phyloP scores from a whole-genome alignment of 1,140 invertebrate species.

The Ylistrum balloti region DNA sequence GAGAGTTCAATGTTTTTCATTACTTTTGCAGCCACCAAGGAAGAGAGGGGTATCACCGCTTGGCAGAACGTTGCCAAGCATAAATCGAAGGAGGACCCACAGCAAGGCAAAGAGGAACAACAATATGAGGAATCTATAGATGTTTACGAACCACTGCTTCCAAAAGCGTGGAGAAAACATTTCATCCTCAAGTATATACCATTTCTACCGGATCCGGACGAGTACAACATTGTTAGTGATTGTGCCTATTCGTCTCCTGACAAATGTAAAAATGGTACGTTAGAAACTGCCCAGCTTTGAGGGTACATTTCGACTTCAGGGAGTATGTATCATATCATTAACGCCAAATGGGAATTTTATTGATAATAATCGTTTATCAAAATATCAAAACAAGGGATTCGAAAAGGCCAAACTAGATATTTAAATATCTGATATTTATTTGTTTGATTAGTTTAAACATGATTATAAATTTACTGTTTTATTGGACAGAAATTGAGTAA shows the following conservation, averaged over 20 bases:
- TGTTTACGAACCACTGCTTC: slow-evolving; percentile 57
- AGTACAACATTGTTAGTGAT: slow-evolving; percentile 4
- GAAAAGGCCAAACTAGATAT: not conserved
- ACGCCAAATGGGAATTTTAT: not conserved
- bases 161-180: slow-evolving; percentile 45
- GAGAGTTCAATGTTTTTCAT: too few species aligned
- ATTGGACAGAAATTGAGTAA: too few species aligned
- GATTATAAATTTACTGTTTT: too few species aligned
- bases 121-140: slow-evolving; percentile 51
- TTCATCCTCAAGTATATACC: slow-evolving; percentile 61
- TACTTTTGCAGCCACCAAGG: slow-evolving; percentile 52
- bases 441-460: not conserved
- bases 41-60: slow-evolving; percentile 61
- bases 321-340: not conserved
- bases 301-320: not conserved
- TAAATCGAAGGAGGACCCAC: not conserved
- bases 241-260: not conserved
- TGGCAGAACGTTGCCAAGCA: slow-evolving; percentile 44
- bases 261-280: not conserved
- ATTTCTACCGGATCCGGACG: slow-evolving; percentile 56
- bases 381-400: not conserved
- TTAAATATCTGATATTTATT: not conserved
- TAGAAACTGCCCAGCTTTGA: not conserved
- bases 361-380: not conserved
- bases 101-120: not conserved